Evolutionary conservation across 2,797 vertebrate species (phyloP).

Genomic region (Basileuterus tristriatus): DNA sequence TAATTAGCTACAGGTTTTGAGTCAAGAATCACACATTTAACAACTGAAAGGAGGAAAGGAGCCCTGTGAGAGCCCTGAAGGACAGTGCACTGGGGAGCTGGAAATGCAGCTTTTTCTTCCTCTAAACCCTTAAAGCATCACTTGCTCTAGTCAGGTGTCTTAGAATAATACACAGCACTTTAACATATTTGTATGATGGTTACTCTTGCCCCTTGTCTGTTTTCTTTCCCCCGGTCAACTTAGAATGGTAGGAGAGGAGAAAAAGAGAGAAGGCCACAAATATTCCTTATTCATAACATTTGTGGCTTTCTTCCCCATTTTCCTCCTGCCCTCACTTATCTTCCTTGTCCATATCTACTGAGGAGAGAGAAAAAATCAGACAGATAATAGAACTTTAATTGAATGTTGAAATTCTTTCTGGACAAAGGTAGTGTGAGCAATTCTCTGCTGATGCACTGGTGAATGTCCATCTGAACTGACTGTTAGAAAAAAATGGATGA

Average conservation of each 20-base stretch:
- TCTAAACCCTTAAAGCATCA: background rate
- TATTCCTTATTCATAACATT: background rate
- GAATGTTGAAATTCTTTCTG: background rate
- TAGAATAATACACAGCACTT: background rate
- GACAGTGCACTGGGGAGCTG: background rate
- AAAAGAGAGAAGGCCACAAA: background rate
- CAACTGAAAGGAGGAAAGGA: background rate
- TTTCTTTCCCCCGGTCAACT: background rate
- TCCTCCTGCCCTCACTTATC: background rate
- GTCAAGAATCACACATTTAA: background rate
- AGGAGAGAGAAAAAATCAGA: background rate
- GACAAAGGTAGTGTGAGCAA: background rate
- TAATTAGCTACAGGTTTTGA: background rate
- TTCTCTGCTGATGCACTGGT: background rate
- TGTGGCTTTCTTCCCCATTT: background rate
- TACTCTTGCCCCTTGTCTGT: background rate
- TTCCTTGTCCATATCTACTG: background rate
- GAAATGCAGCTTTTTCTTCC: background rate
- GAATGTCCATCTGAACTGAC: background rate
- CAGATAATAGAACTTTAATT: background rate
- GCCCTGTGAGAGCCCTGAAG: background rate
- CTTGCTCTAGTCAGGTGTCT: background rate
- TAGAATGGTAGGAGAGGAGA: background rate
- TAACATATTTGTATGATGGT: background rate
- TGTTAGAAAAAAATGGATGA: background rate